Evolutionary conservation across 92 coral and sea anemone genomes (phyloP), one percentile per base, ranked within the genome.

Genomic region (Zoanthus sansibaricus): DNA sequence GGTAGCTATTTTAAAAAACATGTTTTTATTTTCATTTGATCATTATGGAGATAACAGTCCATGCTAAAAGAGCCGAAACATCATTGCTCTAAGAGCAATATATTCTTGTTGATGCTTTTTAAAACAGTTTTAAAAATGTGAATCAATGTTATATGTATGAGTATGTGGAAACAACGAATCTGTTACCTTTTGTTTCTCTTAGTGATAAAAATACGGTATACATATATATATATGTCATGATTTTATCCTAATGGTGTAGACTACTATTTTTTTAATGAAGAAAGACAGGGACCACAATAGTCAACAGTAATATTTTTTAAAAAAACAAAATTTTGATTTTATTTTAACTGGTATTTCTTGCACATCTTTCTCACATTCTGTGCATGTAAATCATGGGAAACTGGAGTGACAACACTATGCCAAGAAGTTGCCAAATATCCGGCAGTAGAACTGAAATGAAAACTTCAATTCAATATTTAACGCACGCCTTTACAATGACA

Each of bases 281-380:
- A 58, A 58, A 58, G 17, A 58, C 64, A 58, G 64, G 64, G 64
- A 58, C 64, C 64, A 58, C 64, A 58, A 13, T 58, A 58, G 64
- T 58, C 64, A 58, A 58, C 17, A 58, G 64, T 58, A 58, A 58
- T 58, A 58, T 58, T 58, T 58, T 58, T 58, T 10, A 58, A 58
- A 58, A 58, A 58, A 58, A 58, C 64, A 58, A 58, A 58, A 58
- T 58, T 58, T 58, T 58, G 64, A 58, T 58, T 58, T 58, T 58
- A 58, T 58, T 58, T 58, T 58, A 10, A 58, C 64, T 58, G 64
- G 64, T 58, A 58, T 58, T 58, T 58, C 64, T 58, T 58, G 64
- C 64, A 58, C 64, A 58, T 58, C 64, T 58, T 58, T 58, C 64
- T 58, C 64, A 58, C 64, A 58, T 10, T 58, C 17, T 58, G 64